Conservation (phyloP, 1,140 invertebrate genomes). For the Drosophila varians region DNA sequence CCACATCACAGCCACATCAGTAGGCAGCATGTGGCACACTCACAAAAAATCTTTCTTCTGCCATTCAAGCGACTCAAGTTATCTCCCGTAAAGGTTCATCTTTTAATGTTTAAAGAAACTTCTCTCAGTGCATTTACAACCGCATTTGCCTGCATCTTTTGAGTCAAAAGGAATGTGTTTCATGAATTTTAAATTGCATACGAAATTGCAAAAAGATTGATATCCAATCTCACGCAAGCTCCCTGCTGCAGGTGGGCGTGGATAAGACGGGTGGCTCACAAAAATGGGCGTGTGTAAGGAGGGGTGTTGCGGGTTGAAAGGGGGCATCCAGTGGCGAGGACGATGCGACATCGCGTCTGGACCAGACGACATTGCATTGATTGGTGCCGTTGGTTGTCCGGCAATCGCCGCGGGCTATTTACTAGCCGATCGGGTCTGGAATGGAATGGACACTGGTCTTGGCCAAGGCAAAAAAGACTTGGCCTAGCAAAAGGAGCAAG, state of each 20-base stretch:
- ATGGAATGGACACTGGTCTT: constrained; percentile 17
- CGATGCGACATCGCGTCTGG: constrained; percentile 48
- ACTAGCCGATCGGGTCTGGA: constrained; percentile 30
- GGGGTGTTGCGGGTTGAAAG: constrained; percentile 13
- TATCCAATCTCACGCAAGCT: constrained; percentile 82
- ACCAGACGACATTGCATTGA: constrained; percentile 65
- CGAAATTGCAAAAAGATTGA: constrained; percentile 83
- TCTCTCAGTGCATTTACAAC: constrained; percentile 6
- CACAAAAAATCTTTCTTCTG: no score
- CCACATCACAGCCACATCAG: constrained; percentile 2
- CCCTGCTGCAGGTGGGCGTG: constrained; percentile 68
- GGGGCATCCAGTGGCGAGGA: constrained; percentile 14
- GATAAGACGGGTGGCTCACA: constrained; percentile 4
- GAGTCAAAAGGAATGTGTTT: constrained; percentile 82
- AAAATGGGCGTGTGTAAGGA: constrained; percentile 15
- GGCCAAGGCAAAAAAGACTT: not conserved
- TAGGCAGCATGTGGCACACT: constrained; percentile 23
- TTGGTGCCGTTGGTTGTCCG: constrained; percentile 67
- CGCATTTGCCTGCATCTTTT: constrained; percentile 80
- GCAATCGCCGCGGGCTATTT: constrained; percentile 57
- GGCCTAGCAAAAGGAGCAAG: no score
- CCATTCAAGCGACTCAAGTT: no score
- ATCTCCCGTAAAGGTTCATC: no score
- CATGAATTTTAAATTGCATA: constrained; percentile 83
- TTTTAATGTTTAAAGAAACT: not conserved